Conservation (phyloP, 2,888 invertebrate genomes). For the Patella pellucida region DNA sequence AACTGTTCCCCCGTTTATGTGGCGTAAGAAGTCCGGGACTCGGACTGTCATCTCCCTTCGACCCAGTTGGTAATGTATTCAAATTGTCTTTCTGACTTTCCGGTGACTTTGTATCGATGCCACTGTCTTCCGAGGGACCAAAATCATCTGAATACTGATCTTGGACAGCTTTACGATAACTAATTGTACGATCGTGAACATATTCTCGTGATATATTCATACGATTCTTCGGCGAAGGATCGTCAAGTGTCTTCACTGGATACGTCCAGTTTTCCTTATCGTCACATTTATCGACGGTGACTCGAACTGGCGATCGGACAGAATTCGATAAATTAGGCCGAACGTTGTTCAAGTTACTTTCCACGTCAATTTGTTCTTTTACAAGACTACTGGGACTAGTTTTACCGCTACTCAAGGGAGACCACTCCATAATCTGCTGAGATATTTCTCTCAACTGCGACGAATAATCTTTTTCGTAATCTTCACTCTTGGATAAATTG, state of each 20-base stretch:
- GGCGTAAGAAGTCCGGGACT: slow-evolving; percentile 47
- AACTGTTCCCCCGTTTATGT: slow-evolving; percentile 60
- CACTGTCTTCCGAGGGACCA: slow-evolving; percentile 37
- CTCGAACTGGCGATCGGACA: not conserved
- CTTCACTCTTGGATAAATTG: slow-evolving; percentile 34
- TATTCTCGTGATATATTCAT: slow-evolving; percentile 42
- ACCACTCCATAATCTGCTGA: slow-evolving; percentile 56
- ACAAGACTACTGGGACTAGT: slow-evolving; percentile 25
- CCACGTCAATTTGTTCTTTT: slow-evolving; percentile 29
- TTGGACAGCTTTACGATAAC: slow-evolving; percentile 54
- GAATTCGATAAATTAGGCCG: not conserved
- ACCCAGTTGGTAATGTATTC: slow-evolving; percentile 26
- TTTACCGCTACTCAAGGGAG: slow-evolving; percentile 20
- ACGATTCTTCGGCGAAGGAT: not conserved
- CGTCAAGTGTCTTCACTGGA: not conserved
- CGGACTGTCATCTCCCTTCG: slow-evolving; percentile 12
- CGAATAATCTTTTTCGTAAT: slow-evolving; percentile 53
- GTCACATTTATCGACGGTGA: not conserved
- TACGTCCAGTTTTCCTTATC: not conserved
- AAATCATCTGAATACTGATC: slow-evolving; percentile 54
- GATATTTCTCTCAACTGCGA: slow-evolving; percentile 54
- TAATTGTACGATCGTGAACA: slow-evolving; percentile 54
- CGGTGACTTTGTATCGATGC: slow-evolving; percentile 34
- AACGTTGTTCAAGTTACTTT: not conserved
- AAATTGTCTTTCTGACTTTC: slow-evolving; percentile 22